These are phyloP conservation scores for Carlito syrichta DNA, from an alignment of 2,113 vertebrate genomes.

Conservation along the genomic window DNA sequence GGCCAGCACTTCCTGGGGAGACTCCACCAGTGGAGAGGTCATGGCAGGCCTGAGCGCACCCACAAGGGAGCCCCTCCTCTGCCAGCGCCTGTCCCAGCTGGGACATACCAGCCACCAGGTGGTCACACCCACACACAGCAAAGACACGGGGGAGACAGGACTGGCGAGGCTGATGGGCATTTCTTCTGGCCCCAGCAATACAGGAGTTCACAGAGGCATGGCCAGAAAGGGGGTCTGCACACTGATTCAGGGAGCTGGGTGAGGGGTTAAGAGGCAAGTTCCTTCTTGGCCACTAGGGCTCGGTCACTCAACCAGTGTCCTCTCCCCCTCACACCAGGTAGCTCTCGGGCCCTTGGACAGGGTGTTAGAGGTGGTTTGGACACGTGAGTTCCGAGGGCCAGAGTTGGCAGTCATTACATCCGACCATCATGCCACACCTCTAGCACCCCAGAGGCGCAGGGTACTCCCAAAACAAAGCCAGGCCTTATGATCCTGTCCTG, in stretches of 20 bases:
- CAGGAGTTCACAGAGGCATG: background rate
- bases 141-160: background rate
- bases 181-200: slow-evolving; percentile 4
- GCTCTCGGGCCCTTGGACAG: background rate
- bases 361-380: background rate
- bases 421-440: background rate
- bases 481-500: background rate
- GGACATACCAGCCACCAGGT: background rate
- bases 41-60: background rate
- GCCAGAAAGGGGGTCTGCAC: background rate
- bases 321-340: background rate
- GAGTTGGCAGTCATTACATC: background rate
- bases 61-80: background rate
- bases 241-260: background rate
- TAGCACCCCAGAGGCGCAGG: background rate
- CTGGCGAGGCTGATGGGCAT: background rate
- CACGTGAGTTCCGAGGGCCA: slow-evolving; percentile 58
- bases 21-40: no score
- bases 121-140: background rate
- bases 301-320: background rate
- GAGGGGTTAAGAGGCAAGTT: background rate
- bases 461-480: background rate
- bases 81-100: background rate
- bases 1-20: background rate
- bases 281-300: background rate